These are phyloP conservation scores for Lasioglossum lativentre DNA, from an alignment of 2,888 invertebrate genomes.

Conservation along the genomic window DNA sequence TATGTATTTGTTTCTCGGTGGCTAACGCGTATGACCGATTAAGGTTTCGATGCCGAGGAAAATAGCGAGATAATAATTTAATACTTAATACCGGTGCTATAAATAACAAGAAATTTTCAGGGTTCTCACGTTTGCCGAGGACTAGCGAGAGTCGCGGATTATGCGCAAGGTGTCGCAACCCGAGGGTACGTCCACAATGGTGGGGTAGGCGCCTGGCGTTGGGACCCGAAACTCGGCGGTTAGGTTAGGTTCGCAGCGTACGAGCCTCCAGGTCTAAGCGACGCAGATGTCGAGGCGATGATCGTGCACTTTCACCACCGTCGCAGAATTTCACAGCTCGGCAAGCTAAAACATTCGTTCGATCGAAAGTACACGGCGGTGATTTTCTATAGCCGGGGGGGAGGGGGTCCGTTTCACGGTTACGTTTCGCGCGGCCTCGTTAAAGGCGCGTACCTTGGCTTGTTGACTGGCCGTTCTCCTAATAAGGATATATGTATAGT, in stretches of 20 bases:
- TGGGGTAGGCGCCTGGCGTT: constrained; percentile 22
- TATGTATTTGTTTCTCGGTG: not conserved
- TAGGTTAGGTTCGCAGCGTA: constrained; percentile 45
- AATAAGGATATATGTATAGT: constrained; percentile 24
- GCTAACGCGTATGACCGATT: not conserved
- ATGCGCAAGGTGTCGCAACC: constrained; percentile 51
- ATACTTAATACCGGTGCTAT: too few relatives aligned
- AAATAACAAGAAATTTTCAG: not conserved
- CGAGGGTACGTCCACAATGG: constrained; percentile 34
- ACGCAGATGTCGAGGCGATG: constrained; percentile 26
- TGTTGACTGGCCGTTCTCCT: constrained; percentile 19
- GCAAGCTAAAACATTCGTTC: not conserved
- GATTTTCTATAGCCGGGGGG: not conserved
- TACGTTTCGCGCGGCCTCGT: not conserved
- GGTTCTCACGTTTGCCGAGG: not conserved
- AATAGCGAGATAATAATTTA: not conserved
- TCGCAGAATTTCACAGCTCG: not conserved
- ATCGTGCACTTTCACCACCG: constrained; percentile 53
- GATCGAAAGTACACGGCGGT: not conserved
- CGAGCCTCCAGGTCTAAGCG: constrained; percentile 11
- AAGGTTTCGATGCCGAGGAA: not conserved
- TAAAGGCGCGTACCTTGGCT: not conserved
- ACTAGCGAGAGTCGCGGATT: constrained; percentile 4
- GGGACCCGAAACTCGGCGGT: constrained; percentile 27
- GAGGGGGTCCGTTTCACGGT: not conserved